These are phyloP conservation scores for Thalassoma bifasciatum DNA, from an alignment of 2,113 vertebrate genomes.

Conservation along the genomic window DNA sequence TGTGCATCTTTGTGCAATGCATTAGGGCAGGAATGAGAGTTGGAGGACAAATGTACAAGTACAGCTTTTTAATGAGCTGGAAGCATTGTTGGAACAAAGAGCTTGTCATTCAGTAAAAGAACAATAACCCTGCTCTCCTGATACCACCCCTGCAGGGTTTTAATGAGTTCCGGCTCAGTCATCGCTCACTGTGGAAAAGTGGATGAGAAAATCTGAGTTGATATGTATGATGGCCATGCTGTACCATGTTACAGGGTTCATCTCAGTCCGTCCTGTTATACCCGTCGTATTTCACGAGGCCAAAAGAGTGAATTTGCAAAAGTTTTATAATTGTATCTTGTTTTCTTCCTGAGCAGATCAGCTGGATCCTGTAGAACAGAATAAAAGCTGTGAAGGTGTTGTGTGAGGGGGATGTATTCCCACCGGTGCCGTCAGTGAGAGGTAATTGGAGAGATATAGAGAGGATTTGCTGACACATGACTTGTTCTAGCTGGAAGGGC, in stretches of 20 bases:
- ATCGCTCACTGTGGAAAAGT: neutral
- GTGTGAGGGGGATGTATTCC: constrained; percentile 1
- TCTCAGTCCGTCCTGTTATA: neutral
- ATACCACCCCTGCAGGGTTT: neutral
- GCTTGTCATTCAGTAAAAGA: neutral
- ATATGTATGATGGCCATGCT: neutral
- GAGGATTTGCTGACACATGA: constrained; percentile 63
- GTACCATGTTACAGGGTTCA: neutral
- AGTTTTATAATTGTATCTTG: constrained; percentile 36
- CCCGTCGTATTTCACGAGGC: neutral
- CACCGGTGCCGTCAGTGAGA: constrained; percentile 35
- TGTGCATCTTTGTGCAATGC: too few relatives aligned
- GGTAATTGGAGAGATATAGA: constrained; percentile 66
- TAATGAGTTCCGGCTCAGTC: neutral
- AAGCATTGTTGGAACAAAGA: constrained; percentile 4
- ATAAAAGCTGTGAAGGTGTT: constrained; percentile 9
- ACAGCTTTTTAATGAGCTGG: constrained; percentile 1
- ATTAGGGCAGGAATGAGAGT: neutral
- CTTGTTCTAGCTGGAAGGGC: constrained; percentile 61
- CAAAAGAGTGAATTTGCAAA: constrained; percentile 7
- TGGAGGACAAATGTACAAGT: neutral
- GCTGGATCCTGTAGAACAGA: constrained; percentile 9
- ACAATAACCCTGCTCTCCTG: neutral
- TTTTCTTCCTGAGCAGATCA: constrained; percentile 13
- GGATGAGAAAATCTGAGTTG: neutral